These are phyloP conservation scores for Takifugu bimaculatus DNA, from an alignment of 2,113 vertebrate species.

Conservation along the genomic window DNA sequence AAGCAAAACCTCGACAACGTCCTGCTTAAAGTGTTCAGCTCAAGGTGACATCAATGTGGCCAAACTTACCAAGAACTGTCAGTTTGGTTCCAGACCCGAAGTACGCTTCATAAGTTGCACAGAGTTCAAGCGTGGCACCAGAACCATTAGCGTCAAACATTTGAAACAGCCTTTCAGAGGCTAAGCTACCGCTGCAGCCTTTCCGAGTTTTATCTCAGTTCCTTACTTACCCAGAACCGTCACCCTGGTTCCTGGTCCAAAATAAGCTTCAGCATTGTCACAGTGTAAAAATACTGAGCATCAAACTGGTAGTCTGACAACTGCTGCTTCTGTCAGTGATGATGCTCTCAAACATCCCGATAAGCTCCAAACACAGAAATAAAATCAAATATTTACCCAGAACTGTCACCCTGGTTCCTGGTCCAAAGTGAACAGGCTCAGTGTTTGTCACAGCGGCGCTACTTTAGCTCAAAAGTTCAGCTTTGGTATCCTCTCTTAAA, in stretches of 20 bases:
- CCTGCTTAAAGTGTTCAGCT: too few species aligned
- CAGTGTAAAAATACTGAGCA: constrained; percentile 28
- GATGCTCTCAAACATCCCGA: background rate
- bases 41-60: background rate
- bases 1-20: background rate
- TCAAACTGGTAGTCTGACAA: constrained; percentile 11
- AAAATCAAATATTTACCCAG: constrained; percentile 40
- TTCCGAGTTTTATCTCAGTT: background rate
- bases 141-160: constrained; percentile 7
- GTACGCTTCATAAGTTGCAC: constrained; percentile 43
- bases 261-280: constrained; percentile 56
- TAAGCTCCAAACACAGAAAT: background rate
- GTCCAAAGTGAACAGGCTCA: constrained; percentile 69
- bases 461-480: constrained; percentile 22
- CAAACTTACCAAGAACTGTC: constrained; percentile 68
- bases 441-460: constrained; percentile 65
- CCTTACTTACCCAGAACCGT: constrained; percentile 67
- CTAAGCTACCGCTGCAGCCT: background rate
- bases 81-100: constrained; percentile 51
- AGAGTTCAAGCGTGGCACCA: constrained; percentile 20
- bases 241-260: constrained; percentile 56
- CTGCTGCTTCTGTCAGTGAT: background rate
- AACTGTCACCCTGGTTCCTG: constrained; percentile 78
- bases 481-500: too few species aligned
- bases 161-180: background rate